Percentiles rank a stretch among this genome's conserved stretches.
Evolutionary conservation across 2,888 invertebrate species (phyloP).

Genomic region (Aphodius granarius): DNA sequence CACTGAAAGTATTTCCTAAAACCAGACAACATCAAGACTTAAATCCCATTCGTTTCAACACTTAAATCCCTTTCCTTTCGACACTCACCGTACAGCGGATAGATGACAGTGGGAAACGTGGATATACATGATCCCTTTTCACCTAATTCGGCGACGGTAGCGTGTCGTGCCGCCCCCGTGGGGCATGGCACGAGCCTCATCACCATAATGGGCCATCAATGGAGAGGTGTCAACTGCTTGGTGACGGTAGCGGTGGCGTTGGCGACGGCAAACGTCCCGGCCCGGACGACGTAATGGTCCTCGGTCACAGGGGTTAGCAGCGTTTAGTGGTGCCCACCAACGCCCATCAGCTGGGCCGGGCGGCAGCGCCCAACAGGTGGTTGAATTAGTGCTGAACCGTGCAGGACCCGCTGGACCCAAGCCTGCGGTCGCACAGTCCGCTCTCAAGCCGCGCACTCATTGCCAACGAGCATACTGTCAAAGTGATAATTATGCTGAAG

Average conservation of each 20-base stretch:
- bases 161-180: constrained; percentile 1
- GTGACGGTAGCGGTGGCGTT: constrained; percentile 2
- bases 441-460: not conserved
- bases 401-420: constrained; percentile 35
- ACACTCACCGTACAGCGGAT: too few species aligned
- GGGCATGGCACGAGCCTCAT: not conserved
- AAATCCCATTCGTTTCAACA: too few species aligned
- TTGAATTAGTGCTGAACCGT: constrained; percentile 44
- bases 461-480: not conserved
- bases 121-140: constrained; percentile 1
- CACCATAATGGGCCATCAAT: constrained; percentile 5
- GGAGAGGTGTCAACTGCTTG: not conserved
- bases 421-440: constrained; percentile 1
- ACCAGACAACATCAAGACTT: too few species aligned
- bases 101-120: not conserved
- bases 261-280: constrained; percentile 3
- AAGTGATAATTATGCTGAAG: not conserved
- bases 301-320: constrained; percentile 18
- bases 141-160: not conserved
- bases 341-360: constrained; percentile 28
- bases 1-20: too few species aligned
- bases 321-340: constrained; percentile 19
- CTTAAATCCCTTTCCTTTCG: too few species aligned
- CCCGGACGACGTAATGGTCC: constrained; percentile 13
- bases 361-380: constrained; percentile 40